A percentile compares a stretch with the other conserved stretches of the same genome.
phyloP scores from a whole-genome alignment of 2,888 invertebrate species.

The Ophion costatus region DNA sequence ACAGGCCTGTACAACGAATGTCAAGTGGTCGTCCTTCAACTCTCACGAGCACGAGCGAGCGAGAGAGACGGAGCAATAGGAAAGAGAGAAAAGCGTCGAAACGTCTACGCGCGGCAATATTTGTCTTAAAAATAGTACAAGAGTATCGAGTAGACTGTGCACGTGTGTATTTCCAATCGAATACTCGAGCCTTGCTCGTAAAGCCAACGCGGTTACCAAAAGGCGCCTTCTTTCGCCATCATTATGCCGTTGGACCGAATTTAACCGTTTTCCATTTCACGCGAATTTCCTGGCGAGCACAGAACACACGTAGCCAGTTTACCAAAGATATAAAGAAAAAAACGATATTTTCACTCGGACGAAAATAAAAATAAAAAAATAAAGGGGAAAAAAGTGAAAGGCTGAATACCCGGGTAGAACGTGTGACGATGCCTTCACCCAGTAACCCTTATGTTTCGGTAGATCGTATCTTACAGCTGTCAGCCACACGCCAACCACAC shows the following conservation, averaged over 20 bases:
- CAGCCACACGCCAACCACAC: slow-evolving; percentile 49
- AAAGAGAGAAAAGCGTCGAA: slow-evolving; percentile 28
- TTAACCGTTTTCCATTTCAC: slow-evolving; percentile 37
- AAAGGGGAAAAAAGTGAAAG: slow-evolving; percentile 12
- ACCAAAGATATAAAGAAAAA: slow-evolving; percentile 2
- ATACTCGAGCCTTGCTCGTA: slow-evolving; percentile 29
- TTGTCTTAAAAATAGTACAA: slow-evolving; percentile 54
- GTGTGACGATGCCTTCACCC: slow-evolving; percentile 59
- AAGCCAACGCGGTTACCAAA: background rate
- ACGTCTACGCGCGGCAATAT: slow-evolving; percentile 52
- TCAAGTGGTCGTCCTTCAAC: slow-evolving; percentile 60
- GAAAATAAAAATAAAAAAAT: slow-evolving; percentile 44
- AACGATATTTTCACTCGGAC: slow-evolving; percentile 10
- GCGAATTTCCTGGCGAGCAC: slow-evolving; percentile 18
- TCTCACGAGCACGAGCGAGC: slow-evolving; percentile 14
- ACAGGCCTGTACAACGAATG: slow-evolving; percentile 49
- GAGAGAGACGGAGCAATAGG: background rate
- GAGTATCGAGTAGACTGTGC: slow-evolving; percentile 14
- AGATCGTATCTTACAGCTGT: slow-evolving; percentile 63
- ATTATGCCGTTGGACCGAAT: slow-evolving; percentile 5
- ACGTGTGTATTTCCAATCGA: slow-evolving; percentile 36
- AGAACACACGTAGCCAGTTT: background rate
- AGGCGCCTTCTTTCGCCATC: slow-evolving; percentile 11
- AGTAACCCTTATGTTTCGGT: slow-evolving; percentile 58
- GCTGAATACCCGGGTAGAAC: slow-evolving; percentile 5